A percentile compares a stretch with the other conserved stretches of the same genome.
These are phyloP conservation scores for Mimumesa dahlbomi DNA, from an alignment of 2,888 invertebrate genomes.

Conservation along the genomic window DNA sequence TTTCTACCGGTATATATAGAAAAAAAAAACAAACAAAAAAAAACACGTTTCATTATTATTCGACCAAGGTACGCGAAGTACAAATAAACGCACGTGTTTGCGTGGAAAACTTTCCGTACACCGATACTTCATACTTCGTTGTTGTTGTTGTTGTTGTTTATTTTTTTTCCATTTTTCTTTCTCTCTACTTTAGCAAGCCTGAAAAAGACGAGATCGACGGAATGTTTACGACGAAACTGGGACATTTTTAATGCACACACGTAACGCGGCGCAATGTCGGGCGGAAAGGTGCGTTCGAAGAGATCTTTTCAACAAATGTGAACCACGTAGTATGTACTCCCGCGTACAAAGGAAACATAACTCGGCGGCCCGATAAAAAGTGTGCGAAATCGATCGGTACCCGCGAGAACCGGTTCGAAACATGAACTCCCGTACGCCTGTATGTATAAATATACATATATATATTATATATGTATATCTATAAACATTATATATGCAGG, in stretches of 20 bases:
- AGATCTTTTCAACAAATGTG: constrained; percentile 7
- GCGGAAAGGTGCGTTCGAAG: constrained; percentile 23
- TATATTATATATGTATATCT: constrained; percentile 4
- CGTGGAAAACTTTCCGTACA: no score
- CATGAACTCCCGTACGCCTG: background rate
- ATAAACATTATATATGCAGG: constrained; percentile 6
- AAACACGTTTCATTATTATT: no score
- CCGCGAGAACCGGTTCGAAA: constrained; percentile 4
- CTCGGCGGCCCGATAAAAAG: constrained; percentile 23
- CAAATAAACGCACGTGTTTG: no score
- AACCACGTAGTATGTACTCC: no score
- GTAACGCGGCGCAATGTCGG: constrained; percentile 11
- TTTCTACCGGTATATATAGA: no score
- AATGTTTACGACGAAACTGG: background rate
- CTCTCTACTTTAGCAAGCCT: no score
- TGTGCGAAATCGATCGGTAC: constrained; percentile 23
- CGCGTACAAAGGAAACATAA: constrained; percentile 3
- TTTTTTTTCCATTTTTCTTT: no score
- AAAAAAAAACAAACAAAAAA: no score
- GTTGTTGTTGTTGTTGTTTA: no score
- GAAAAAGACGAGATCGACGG: background rate
- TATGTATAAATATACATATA: background rate
- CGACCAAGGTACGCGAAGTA: no score
- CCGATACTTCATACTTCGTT: no score
- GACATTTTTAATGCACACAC: background rate